Evolutionary conservation across 1,140 invertebrate species (phyloP).

Genomic region (Cydia splendana): DNA sequence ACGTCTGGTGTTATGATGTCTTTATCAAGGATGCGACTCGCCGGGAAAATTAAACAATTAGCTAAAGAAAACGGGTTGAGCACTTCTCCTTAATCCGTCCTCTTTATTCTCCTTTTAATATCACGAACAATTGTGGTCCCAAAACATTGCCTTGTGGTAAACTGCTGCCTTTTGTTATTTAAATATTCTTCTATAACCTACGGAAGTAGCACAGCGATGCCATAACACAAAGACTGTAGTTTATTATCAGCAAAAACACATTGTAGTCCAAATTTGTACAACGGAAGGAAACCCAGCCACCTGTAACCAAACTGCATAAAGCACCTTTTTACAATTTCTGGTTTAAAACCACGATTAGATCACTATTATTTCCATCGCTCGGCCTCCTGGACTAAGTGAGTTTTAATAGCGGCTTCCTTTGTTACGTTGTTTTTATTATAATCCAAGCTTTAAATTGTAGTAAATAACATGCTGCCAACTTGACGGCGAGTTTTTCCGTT

Average conservation of each 20-base stretch:
- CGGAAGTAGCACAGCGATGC: neutral
- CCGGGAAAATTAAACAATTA: neutral
- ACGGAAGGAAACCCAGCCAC: slow-evolving; percentile 3
- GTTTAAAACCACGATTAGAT: slow-evolving; percentile 37
- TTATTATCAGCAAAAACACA: neutral
- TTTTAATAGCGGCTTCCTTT: slow-evolving; percentile 53
- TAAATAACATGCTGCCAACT: slow-evolving; percentile 16
- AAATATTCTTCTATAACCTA: neutral
- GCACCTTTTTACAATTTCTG: slow-evolving; percentile 14
- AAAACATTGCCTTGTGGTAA: neutral
- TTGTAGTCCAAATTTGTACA: slow-evolving; percentile 12
- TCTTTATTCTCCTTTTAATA: neutral
- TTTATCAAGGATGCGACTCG: neutral
- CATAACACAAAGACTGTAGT: neutral
- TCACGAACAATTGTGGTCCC: neutral
- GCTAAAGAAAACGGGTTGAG: neutral
- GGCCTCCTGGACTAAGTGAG: slow-evolving; percentile 43
- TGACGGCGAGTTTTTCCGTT: neutral
- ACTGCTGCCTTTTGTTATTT: neutral
- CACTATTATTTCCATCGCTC: slow-evolving; percentile 36
- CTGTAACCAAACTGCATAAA: slow-evolving; percentile 7
- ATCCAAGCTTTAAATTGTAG: neutral
- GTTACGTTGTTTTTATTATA: slow-evolving; percentile 41
- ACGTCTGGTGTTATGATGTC: neutral
- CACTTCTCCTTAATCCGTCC: neutral